Evolutionary conservation across 1,140 invertebrate genomes (phyloP), one percentile per base, ranked within the genome.

Genomic region (Drosophila obscura): DNA sequence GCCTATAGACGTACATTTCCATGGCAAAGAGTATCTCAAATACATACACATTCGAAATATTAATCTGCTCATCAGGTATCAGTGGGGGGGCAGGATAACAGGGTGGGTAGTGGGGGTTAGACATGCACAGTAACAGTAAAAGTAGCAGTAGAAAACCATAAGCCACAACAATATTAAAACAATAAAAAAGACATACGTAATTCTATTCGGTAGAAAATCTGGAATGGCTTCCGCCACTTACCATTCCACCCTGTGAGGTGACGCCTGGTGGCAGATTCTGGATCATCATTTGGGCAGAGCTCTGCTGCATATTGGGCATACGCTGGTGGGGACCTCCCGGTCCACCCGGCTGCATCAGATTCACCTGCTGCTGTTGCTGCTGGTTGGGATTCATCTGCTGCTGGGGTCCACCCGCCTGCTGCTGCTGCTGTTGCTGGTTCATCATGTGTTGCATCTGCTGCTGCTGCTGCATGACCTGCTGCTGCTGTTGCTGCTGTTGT

Each of bases 391-490:
- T 93, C 93, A 90, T 94, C 92, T 52, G 93, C 90, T 92, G 93
- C 7, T 39, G 35, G 35, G 83, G 83, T 15, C 66, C 81, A 8
- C 80, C 93, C 92, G 77, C 51, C 51, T 39, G 93, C 92, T 24
- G 92, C 91, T 90, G 72, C 91, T 92, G 93, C 51, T 91, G 90
- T 51, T 93, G 93, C 81, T 93, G 91, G 39, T 75, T 93, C 92
- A 93, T 93, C 93, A 93, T 93, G 63, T 93, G 93, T 76, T 92
- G 93, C 72, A 93, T 87, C 65, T 84, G 90, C 58, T 92, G 92
- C 51, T 92, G 92, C 50, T 92, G 92, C 77, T 92, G 92, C 76
- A 93, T 92, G 64, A 91, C 91, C 62, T 92, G 92, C 63, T 92
- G 92, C 57, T 93, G 92, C 55, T 92, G 91, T 45, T 92, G 92